Conservation (phyloP, 2,797 vertebrate genomes). For the Catostomus latipinnis region DNA sequence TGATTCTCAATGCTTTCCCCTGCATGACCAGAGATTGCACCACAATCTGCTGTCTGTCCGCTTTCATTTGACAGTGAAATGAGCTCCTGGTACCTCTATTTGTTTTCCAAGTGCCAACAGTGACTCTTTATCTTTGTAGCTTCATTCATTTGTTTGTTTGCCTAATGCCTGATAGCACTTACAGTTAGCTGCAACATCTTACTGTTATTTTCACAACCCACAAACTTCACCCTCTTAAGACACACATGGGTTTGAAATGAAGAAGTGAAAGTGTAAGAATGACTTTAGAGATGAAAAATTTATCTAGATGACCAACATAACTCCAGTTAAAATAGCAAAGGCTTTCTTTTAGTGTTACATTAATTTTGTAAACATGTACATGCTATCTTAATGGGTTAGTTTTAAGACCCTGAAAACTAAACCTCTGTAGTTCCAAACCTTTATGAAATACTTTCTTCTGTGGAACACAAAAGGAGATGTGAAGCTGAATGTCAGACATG, state of each 20-base stretch:
- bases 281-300: neutral
- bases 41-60: neutral
- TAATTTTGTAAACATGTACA: too few relatives aligned
- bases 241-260: neutral
- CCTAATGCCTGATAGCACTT: neutral
- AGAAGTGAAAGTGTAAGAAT: neutral
- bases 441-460: too few relatives aligned
- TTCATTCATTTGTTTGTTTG: constrained; percentile 50
- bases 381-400: too few relatives aligned
- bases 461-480: too few relatives aligned
- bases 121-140: constrained; percentile 42
- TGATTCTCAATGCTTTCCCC: neutral
- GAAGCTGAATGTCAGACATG: too few relatives aligned
- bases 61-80: constrained; percentile 65
- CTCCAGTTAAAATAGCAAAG: too few relatives aligned
- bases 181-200: constrained; percentile 2
- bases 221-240: neutral
- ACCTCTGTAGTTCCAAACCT: too few relatives aligned
- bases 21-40: neutral
- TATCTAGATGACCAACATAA: too few relatives aligned
- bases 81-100: constrained; percentile 37
- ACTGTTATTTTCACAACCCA: constrained; percentile 10
- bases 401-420: too few relatives aligned
- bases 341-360: too few relatives aligned
- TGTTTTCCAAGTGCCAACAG: constrained; percentile 46